Base-by-base conservation (phyloP, 2,113 vertebrate species). In the Myrmecophaga tridactyla region DNA sequence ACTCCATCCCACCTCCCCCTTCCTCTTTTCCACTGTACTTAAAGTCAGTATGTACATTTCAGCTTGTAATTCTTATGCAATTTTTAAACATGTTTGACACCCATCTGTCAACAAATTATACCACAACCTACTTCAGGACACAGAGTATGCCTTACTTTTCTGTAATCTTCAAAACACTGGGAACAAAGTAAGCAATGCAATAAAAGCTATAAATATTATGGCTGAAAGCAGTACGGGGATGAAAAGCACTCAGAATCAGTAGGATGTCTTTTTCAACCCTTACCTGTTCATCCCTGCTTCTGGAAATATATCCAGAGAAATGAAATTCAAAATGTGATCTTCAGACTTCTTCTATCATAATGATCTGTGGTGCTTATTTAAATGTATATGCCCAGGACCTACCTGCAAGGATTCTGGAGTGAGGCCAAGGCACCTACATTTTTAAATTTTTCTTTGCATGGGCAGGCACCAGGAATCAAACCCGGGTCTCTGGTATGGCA, bases 171-270 rank as follows among this genome's bases (percentile, higher is more conserved):
- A 82, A 94, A 90, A 77, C 67, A 91, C 7, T 56, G 10, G 27
- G 43, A 88, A 92, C 75, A 94, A 92, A 88, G 58, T 41, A 77
- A 91, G 25, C 20, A 76, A 46, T 63, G 41, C 15, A 69, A 73
- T 65, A 90, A 86, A 92, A 72, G 17, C 53, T 88, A 94, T 96
- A 91, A 78, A 73, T 94, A 93, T 72, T 60, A 65, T 94, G 82
- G 73, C 39, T 39, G 31, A 93, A 48, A 92, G 86, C 78, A 29
- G 9, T 25, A 62, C 34, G 56, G 13, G 18, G 21, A 89, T 82
- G 39, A 86, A 86, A 97, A 73, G 69, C 83, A 86, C 90, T 92
- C 92, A 84, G 65, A 92, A 76, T 87, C 91, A 85, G 60, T 34
- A 85, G 41, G 82, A 41, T 93, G 62, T 89, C 75, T 58, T 94